These are phyloP conservation scores for Leptopterna dolabrata DNA, from an alignment of 2,888 invertebrate species.

Conservation along the genomic window DNA sequence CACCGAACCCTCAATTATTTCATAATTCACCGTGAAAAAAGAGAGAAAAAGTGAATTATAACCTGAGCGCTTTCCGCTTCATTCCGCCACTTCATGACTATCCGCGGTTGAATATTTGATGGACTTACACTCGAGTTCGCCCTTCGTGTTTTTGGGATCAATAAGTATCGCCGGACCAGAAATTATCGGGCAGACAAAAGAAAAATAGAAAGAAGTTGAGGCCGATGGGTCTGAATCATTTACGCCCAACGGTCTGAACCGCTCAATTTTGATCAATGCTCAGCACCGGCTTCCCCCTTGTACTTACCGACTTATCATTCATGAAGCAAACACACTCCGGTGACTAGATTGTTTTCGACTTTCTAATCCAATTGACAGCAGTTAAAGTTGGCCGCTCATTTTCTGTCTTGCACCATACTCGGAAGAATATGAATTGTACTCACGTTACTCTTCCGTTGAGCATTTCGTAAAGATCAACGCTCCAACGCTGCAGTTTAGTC, in stretches of 20 bases:
- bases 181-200: neutral
- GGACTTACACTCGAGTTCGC: neutral
- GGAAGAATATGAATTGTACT: too few species aligned
- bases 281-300: neutral
- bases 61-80: neutral
- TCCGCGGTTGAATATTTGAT: neutral
- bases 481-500: too few species aligned
- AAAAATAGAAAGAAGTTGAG: neutral
- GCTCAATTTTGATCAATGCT: neutral
- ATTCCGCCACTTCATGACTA: neutral
- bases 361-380: neutral
- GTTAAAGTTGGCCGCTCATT: too few species aligned
- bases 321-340: neutral
- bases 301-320: neutral
- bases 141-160: neutral
- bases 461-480: too few species aligned
- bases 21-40: too few species aligned
- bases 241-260: neutral
- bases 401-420: too few species aligned
- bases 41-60: neutral
- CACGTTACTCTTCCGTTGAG: too few species aligned
- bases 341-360: neutral
- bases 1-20: too few species aligned
- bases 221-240: neutral
- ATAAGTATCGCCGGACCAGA: neutral